These are phyloP conservation scores for Fissipunctia ypsillon DNA, from an alignment of 2,888 invertebrate genomes.

Conservation along the genomic window DNA sequence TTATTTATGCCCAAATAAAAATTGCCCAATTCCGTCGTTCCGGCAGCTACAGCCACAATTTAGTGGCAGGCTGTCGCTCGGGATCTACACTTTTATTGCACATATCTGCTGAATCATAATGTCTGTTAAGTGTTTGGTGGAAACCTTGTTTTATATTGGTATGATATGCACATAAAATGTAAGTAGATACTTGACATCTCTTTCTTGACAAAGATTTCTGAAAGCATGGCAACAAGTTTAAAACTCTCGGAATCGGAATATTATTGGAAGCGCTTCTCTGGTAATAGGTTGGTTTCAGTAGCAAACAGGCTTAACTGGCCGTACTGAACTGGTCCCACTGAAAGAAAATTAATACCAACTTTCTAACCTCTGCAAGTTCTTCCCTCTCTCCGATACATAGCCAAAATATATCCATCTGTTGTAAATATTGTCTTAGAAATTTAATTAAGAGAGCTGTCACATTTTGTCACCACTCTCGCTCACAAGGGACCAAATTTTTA, in stretches of 20 bases:
- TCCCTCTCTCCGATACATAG: neutral
- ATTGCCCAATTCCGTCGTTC: constrained; percentile 80
- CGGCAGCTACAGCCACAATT: constrained; percentile 72
- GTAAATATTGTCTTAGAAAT: too few species aligned
- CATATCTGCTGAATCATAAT: constrained; percentile 58
- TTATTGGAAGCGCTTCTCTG: neutral
- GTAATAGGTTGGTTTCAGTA: neutral
- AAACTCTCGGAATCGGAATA: neutral
- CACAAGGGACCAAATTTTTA: too few species aligned
- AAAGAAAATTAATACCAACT: neutral
- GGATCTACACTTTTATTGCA: constrained; percentile 52
- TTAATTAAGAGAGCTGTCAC: too few species aligned
- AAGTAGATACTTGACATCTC: neutral
- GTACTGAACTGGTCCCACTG: neutral
- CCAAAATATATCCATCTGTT: too few species aligned
- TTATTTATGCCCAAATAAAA: constrained; percentile 88
- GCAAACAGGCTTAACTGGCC: neutral
- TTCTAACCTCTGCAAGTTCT: neutral
- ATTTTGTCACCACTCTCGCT: too few species aligned
- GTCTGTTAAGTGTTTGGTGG: constrained; percentile 39
- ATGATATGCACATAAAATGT: constrained; percentile 12
- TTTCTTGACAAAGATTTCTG: constrained; percentile 1
- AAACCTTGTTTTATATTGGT: constrained; percentile 13
- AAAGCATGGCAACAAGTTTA: neutral
- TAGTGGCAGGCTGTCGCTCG: constrained; percentile 68